Evolutionary conservation across 2,888 invertebrate genomes (phyloP).

Genomic region (Clusia tigrina): DNA sequence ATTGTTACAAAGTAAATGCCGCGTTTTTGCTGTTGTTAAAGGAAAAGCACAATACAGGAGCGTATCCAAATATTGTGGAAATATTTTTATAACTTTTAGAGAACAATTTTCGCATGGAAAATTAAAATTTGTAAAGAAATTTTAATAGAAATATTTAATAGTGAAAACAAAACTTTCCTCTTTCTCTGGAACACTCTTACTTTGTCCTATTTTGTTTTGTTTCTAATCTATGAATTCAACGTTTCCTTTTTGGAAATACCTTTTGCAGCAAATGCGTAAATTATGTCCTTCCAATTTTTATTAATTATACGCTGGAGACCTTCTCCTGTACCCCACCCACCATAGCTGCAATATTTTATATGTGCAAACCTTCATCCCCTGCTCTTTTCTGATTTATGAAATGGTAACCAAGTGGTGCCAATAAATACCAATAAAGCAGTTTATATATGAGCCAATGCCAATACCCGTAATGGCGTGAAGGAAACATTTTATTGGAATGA

Average conservation of each 20-base stretch:
- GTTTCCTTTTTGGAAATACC: too few relatives aligned
- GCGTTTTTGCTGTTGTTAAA: too few relatives aligned
- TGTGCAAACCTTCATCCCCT: neutral
- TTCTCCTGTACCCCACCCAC: neutral
- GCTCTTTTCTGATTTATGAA: too few relatives aligned
- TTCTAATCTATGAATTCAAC: too few relatives aligned
- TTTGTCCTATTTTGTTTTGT: too few relatives aligned
- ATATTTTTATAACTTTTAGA: too few relatives aligned
- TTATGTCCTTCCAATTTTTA: neutral
- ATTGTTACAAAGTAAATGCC: too few relatives aligned
- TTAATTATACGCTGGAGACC: neutral
- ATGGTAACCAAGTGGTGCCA: neutral
- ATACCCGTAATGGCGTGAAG: conserved; percentile 55
- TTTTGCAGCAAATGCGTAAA: neutral
- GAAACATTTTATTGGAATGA: conserved; percentile 56
- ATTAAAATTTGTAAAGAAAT: too few relatives aligned
- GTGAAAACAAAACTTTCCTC: too few relatives aligned
- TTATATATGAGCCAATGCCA: conserved; percentile 25
- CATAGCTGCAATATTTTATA: neutral
- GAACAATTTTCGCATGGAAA: too few relatives aligned
- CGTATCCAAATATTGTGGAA: neutral
- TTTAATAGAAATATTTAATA: too few relatives aligned
- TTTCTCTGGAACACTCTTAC: too few relatives aligned
- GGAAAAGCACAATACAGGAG: conserved; percentile 26
- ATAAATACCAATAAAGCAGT: neutral